These are phyloP conservation scores for Gonocerus acuteangulatus DNA, from an alignment of 2,888 invertebrate species.

Conservation along the genomic window DNA sequence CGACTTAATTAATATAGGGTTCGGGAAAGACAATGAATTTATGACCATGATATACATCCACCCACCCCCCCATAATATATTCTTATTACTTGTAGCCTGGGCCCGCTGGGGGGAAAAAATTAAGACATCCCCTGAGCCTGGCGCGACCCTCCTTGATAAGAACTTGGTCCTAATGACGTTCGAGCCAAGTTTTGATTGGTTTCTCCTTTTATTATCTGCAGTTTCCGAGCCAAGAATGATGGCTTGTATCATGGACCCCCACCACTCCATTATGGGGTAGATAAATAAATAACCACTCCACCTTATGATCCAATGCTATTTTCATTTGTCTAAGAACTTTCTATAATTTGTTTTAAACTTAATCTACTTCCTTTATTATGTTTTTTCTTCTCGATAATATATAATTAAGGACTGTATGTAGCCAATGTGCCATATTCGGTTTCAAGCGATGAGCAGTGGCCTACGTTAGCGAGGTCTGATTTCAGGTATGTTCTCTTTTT, in stretches of 20 bases:
- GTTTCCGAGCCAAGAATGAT: conserved; percentile 9
- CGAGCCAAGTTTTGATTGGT: conserved; percentile 23
- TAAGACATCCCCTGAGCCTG: conserved; percentile 8
- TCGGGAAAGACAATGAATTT: conserved; percentile 27
- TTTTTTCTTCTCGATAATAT: too few species aligned
- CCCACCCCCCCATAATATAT: conserved; percentile 14
- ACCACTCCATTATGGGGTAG: conserved; percentile 3
- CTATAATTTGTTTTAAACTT: too few species aligned
- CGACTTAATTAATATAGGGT: conserved; percentile 22
- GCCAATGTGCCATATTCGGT: too few species aligned
- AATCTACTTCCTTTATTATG: too few species aligned
- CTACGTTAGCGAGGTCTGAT: too few species aligned
- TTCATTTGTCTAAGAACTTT: conserved; percentile 1
- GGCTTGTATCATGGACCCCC: neutral
- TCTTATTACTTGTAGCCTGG: conserved; percentile 22
- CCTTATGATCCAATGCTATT: conserved; percentile 11
- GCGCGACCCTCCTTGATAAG: conserved; percentile 2
- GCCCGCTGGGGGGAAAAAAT: conserved; percentile 14
- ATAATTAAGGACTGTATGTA: too few species aligned
- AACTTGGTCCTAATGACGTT: conserved; percentile 18
- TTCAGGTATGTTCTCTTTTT: too few species aligned
- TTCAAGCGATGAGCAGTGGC: too few species aligned
- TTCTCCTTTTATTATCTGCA: conserved; percentile 19
- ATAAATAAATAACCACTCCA: conserved; percentile 15
- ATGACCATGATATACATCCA: conserved; percentile 18